Evolutionary conservation across 2,797 vertebrate species (phyloP).

Genomic region (Pterois miles): DNA sequence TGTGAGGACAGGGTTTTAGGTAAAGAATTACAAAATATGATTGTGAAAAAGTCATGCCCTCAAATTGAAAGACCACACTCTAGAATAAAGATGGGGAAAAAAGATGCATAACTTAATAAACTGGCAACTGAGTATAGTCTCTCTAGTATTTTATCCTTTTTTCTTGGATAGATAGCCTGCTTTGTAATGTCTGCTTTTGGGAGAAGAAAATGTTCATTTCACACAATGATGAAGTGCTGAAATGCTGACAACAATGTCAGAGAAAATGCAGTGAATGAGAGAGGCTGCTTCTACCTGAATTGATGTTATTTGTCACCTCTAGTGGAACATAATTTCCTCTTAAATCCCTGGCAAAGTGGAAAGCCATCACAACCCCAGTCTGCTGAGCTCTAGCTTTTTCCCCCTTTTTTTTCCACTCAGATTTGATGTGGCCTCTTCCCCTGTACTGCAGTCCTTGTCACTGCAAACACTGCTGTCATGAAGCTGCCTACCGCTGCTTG

Average conservation of each 20-base stretch:
- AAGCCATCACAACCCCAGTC: constrained; percentile 15
- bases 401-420: background rate
- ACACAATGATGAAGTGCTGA: background rate
- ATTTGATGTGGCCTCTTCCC: constrained; percentile 14
- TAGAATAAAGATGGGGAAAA: background rate
- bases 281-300: constrained; percentile 2
- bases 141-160: background rate
- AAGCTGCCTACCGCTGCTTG: background rate
- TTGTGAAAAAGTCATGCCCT: background rate
- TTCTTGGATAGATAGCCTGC: background rate
- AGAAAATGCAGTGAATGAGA: constrained; percentile 11
- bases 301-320: constrained; percentile 24
- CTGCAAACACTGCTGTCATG: background rate
- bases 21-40: too few species aligned
- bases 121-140: background rate
- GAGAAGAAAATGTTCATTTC: background rate
- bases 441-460: background rate
- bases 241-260: background rate
- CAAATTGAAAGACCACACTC: background rate
- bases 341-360: constrained; percentile 28
- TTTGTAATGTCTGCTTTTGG: background rate
- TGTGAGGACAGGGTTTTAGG: too few species aligned
- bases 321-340: constrained; percentile 21
- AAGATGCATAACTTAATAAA: background rate
- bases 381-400: constrained; percentile 8